Conservation (phyloP, 2,888 invertebrate genomes). For the Hypercompe scribonia region DNA sequence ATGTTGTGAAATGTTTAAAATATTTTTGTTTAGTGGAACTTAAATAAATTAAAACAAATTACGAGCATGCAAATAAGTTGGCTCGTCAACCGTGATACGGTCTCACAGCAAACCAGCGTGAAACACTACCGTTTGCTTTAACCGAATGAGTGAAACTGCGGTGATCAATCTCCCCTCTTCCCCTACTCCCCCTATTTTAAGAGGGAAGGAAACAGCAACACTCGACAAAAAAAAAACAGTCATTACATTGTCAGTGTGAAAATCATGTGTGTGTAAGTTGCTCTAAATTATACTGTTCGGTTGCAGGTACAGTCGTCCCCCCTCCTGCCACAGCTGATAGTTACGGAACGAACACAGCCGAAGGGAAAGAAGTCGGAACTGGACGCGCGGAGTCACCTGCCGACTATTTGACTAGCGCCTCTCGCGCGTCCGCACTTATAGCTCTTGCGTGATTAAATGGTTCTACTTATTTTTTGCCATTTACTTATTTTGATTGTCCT, state of each 20-base stretch:
- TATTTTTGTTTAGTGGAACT: background rate
- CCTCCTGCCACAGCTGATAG: slow-evolving; percentile 89
- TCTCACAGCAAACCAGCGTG: too few relatives aligned
- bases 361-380: slow-evolving; percentile 85
- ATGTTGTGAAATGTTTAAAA: too few relatives aligned
- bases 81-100: too few relatives aligned
- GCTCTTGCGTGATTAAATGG: slow-evolving; percentile 42
- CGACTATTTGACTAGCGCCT: slow-evolving; percentile 89
- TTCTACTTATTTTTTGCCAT: slow-evolving; percentile 24
- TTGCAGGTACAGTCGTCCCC: slow-evolving; percentile 85
- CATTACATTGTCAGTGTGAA: too few relatives aligned
- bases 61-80: too few relatives aligned
- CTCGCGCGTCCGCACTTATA: slow-evolving; percentile 44
- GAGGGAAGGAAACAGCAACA: too few relatives aligned
- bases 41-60: background rate
- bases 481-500: slow-evolving; percentile 23
- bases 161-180: too few relatives aligned
- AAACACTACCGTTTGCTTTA: too few relatives aligned
- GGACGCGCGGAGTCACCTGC: slow-evolving; percentile 89
- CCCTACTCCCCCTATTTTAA: too few relatives aligned
- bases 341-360: slow-evolving; percentile 78
- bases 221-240: too few relatives aligned
- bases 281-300: background rate
- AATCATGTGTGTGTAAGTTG: too few relatives aligned
- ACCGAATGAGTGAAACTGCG: too few relatives aligned